Base-by-base conservation (phyloP, 2,888 invertebrate species). In the Argynnis bischoffii region DNA sequence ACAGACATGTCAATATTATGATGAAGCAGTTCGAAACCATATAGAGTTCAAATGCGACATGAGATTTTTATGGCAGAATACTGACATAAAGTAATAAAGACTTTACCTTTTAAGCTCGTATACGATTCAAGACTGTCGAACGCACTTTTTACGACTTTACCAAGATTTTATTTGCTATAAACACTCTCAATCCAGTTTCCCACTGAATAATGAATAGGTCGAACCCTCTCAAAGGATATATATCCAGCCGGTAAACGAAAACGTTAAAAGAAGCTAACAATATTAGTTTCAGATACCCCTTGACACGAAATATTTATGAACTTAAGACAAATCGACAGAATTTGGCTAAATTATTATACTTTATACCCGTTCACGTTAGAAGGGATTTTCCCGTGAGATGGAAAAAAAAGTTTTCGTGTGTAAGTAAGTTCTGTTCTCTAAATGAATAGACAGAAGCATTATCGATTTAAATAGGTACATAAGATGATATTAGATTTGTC, bases 151-250 rank as follows among this genome's bases (percentile, higher is more conserved):
- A 50, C 63, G 55, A 59, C 55, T 31, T 54, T 35, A 4, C 54
- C 26, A 47, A 55, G 63, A 68, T 56, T 70, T 70, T 68, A 68
- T 68, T 59, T 31, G 68, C 70, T 63, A 68, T 70, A 70, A 70
- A 68, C 68, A 66, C 68, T 66, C 61, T 63, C 65, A 70, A 70
- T 68, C 65, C 59, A 68, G 69, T 55, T 55, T 47, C 50, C 57
- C 63, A 63, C 55, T 68, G 70, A 70, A 70, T 70, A 68, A 70
- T 68, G 63, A 70, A 70, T 63, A 63, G 21, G 31, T 55, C 26
- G 51, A 47, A 18, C 53, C 48, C 69, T 54, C 54, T 60, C 48
- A 35, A 59, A 59, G 64, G 63, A 26, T 8, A 64, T 63, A 48
- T 48, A 16, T 47, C 35, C 48, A 50, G n/a, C 46, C 56, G 63